Base-by-base conservation (phyloP, 2,797 vertebrate genomes). In the Sebastes umbrosus region DNA sequence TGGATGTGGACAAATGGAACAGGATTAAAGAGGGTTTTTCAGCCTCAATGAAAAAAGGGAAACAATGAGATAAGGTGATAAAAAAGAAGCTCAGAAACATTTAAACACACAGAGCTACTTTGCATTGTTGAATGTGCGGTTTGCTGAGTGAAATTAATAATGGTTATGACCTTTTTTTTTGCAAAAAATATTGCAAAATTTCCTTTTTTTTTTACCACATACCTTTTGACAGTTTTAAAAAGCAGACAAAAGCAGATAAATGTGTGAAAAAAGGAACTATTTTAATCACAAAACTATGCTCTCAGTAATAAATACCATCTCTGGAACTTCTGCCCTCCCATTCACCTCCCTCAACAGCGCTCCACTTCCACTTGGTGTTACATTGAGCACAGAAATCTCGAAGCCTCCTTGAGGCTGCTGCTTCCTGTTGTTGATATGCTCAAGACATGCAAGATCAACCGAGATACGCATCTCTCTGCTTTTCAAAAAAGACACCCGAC, bases 391-490 rank as follows among this genome's bases (percentile, higher is more conserved):
- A 83, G 36, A 85, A 85, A 84, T 81, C 74, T 34, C 55, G 9
- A 34, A 11, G 62, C 68, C 67, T 87, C 60, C 82, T 91, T 71
- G 3, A 54, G 72, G 77, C 69, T 20, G 77, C 69, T 20, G 52
- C 80, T 90, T 92, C 86, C 85, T 88, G 86, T 87, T 88, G 84
- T 83, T 87, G 82, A 87, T 84, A 75, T 20, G 36, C 75, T 84
- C 76, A 79, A 84, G 69, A 90, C 80, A 73, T 55, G 80, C 65
- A 71, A 87, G 87, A 93, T 89, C 81, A 87, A 88, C 72, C 20
- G 3, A 82, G 86, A 90, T 77, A 80, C 66, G 11, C 59, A 73
- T 76, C 75, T 76, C 75, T 80, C 74, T 69, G 84, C 73, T 77
- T 88, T 85, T 81, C 82, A 87, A 84, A 82, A 91, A 78, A 90